Evolutionary conservation across 2,888 invertebrate genomes (phyloP).

Genomic region (Pyralis farinalis): DNA sequence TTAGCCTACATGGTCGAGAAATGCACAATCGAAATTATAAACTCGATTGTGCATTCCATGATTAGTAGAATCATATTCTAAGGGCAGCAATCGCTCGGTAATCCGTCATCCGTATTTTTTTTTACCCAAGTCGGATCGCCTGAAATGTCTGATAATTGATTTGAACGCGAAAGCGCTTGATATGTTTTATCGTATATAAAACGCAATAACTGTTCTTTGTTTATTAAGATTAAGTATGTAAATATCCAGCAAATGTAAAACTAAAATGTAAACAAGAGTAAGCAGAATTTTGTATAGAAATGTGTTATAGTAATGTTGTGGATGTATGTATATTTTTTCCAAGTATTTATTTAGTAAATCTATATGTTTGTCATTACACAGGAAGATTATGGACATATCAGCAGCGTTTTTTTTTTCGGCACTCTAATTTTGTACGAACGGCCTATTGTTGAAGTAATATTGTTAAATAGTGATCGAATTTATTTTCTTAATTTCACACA

Average conservation of each 20-base stretch:
- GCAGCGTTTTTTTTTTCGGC: constrained; percentile 7
- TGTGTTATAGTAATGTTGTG: constrained; percentile 52
- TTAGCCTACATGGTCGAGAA: no score
- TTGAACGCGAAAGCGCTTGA: constrained; percentile 25
- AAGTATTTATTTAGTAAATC: constrained; percentile 25
- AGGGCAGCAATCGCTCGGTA: no score
- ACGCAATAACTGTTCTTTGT: constrained; percentile 38
- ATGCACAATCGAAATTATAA: no score
- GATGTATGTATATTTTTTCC: constrained; percentile 40
- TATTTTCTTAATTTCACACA: constrained; percentile 26
- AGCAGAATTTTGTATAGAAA: constrained; percentile 65
- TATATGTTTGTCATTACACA: constrained; percentile 7
- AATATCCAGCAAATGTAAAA: constrained; percentile 44
- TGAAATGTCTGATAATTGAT: no score
- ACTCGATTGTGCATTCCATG: no score
- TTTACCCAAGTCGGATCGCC: no score
- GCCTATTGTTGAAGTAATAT: constrained; percentile 21
- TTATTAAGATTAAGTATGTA: constrained; percentile 60
- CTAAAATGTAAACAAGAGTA: constrained; percentile 37
- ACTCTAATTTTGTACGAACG: constrained; percentile 9
- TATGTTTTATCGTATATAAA: constrained; percentile 40
- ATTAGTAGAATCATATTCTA: no score
- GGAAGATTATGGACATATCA: constrained; percentile 17
- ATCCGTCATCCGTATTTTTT: no score
- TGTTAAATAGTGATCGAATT: constrained; percentile 15